These are phyloP conservation scores for Drosophila lini DNA, from an alignment of 1,140 invertebrate species.

Conservation along the genomic window DNA sequence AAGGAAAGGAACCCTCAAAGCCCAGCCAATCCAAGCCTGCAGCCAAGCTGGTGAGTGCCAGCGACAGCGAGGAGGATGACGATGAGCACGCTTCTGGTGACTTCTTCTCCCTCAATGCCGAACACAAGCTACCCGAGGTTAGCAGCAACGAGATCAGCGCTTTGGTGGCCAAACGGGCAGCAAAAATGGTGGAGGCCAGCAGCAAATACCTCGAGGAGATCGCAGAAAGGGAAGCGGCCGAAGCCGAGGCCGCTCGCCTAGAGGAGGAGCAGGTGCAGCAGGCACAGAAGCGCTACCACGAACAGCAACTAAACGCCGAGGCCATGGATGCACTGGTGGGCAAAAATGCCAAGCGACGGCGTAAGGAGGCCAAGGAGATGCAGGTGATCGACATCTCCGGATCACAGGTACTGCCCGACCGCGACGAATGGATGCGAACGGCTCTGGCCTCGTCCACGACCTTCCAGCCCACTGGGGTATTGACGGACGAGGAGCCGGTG, in stretches of 20 bases:
- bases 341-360: constrained; percentile 78
- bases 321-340: constrained; percentile 80
- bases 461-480: constrained; percentile 77
- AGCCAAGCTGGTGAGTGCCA: constrained; percentile 64
- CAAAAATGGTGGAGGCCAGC: constrained; percentile 67
- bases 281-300: constrained; percentile 66
- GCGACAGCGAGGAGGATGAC: constrained; percentile 83
- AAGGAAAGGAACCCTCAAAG: neutral
- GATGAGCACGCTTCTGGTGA: constrained; percentile 72
- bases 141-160: constrained; percentile 76
- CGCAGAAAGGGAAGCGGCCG: constrained; percentile 22
- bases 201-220: constrained; percentile 53
- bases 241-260: constrained; percentile 18
- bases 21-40: neutral
- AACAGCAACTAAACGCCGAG: constrained; percentile 54
- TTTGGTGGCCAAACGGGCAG: constrained; percentile 75
- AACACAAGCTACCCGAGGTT: constrained; percentile 76
- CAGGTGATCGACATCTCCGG: constrained; percentile 93
- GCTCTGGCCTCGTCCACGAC: constrained; percentile 91
- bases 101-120: constrained; percentile 86
- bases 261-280: constrained; percentile 41
- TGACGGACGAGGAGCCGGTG: constrained; percentile 86
- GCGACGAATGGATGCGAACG: constrained; percentile 92
- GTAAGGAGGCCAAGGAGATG: constrained; percentile 85
- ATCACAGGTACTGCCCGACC: constrained; percentile 91